Percentiles rank a stretch among this genome's conserved stretches.
These are phyloP conservation scores for Melanostoma scalare DNA, from an alignment of 2,888 invertebrate genomes.

Conservation along the genomic window DNA sequence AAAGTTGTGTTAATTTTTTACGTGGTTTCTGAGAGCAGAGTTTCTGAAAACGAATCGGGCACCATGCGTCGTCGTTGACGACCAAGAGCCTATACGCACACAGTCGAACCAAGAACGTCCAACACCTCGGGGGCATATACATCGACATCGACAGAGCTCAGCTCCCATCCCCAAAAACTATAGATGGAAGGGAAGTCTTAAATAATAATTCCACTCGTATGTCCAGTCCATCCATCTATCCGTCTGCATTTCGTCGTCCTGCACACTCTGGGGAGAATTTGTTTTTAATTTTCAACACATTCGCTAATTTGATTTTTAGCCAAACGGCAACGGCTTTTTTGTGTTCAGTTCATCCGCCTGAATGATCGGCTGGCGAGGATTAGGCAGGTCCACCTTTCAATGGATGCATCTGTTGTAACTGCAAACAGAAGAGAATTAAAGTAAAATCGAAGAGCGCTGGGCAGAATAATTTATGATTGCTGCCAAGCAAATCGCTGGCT, in stretches of 20 bases:
- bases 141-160: conserved; percentile 21
- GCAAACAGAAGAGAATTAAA: conserved; percentile 63
- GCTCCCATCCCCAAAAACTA: conserved; percentile 34
- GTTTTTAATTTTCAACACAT: conserved; percentile 83
- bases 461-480: conserved; percentile 70
- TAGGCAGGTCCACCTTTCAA: conserved; percentile 55
- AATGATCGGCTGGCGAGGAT: conserved; percentile 19
- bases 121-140: conserved; percentile 67
- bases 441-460: conserved; percentile 53
- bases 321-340: conserved; percentile 65
- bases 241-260: conserved; percentile 56
- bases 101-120: conserved; percentile 22
- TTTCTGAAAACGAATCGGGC: conserved; percentile 39
- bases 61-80: conserved; percentile 37
- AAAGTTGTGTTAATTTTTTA: conserved; percentile 66
- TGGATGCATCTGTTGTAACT: conserved; percentile 66
- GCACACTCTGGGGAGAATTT: conserved; percentile 78
- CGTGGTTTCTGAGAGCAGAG: conserved; percentile 38
- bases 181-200: conserved; percentile 71
- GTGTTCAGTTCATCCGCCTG: conserved; percentile 42
- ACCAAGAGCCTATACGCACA: conserved; percentile 26
- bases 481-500: conserved; percentile 71
- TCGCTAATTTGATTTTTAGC: conserved; percentile 82
- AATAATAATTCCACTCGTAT: conserved; percentile 74
- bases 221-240: conserved; percentile 73